Evolutionary conservation across 2,113 vertebrate species (phyloP).

Genomic region (Drymodes brunneopygia): DNA sequence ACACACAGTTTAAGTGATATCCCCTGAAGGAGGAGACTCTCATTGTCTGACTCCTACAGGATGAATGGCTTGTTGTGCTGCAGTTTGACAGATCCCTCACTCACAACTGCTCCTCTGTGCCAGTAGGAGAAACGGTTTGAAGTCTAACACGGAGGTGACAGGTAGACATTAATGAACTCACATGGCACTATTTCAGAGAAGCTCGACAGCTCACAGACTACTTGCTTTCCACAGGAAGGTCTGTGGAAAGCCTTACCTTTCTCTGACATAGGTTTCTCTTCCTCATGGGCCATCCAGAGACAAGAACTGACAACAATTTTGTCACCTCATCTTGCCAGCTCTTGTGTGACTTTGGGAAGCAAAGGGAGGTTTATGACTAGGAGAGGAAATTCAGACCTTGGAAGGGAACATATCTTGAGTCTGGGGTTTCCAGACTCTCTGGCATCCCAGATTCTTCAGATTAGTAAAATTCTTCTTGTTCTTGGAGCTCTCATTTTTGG

Average conservation of each 20-base stretch:
- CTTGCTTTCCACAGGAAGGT: background rate
- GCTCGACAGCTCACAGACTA: background rate
- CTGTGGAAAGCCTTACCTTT: background rate
- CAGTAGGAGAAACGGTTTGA: background rate
- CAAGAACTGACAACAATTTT: background rate
- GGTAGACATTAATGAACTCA: background rate
- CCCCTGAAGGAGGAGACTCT: background rate
- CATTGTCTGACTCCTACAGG: background rate
- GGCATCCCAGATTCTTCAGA: background rate
- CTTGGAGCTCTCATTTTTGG: background rate
- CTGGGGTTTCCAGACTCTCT: background rate
- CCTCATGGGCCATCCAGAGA: background rate
- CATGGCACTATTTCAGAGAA: background rate
- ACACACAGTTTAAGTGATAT: background rate
- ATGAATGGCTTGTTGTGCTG: background rate
- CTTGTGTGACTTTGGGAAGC: background rate
- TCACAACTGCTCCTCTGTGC: background rate
- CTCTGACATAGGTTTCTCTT: background rate
- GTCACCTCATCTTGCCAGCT: background rate
- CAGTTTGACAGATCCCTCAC: background rate
- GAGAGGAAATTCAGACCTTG: background rate
- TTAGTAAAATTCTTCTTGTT: background rate
- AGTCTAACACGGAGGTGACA: background rate
- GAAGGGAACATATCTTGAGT: background rate
- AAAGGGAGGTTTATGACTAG: accelerated